These are phyloP conservation scores for Dinoponera quadriceps DNA, from an alignment of 1,140 invertebrate genomes.

Conservation along the genomic window DNA sequence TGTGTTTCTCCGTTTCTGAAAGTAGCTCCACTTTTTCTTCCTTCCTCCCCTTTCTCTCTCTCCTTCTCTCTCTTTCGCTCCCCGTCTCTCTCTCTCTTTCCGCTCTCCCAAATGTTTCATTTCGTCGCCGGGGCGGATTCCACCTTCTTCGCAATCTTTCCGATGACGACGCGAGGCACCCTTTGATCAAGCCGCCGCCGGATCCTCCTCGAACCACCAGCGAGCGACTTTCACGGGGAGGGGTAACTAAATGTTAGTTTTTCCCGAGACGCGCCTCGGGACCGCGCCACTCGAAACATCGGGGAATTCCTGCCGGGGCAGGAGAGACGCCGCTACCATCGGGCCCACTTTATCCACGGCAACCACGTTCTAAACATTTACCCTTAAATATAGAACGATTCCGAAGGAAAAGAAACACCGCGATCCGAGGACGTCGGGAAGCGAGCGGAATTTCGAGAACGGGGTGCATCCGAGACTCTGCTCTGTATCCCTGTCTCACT, in stretches of 20 bases:
- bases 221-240: conserved; percentile 19
- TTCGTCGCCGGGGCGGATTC: not conserved
- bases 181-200: conserved; percentile 29
- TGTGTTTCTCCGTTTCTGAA: not conserved
- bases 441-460: not conserved
- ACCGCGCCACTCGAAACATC: conserved; percentile 16
- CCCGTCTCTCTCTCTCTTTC: too few species aligned
- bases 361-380: not conserved
- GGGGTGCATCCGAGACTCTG: not conserved
- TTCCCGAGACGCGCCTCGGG: not conserved
- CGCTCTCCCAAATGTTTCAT: not conserved
- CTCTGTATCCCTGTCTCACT: too few species aligned
- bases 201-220: not conserved
- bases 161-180: not conserved
- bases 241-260: too few species aligned
- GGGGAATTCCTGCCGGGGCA: conserved; percentile 6
- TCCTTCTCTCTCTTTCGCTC: too few species aligned
- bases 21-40: not conserved
- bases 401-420: not conserved
- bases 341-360: not conserved
- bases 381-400: not conserved
- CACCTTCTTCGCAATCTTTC: conserved; percentile 7
- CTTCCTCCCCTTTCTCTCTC: too few species aligned
- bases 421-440: not conserved
- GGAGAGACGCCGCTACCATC: not conserved